Evolutionary conservation across 2,113 vertebrate species (phyloP), one percentile per base, ranked within the genome.

Genomic region (Sterna hirundo): DNA sequence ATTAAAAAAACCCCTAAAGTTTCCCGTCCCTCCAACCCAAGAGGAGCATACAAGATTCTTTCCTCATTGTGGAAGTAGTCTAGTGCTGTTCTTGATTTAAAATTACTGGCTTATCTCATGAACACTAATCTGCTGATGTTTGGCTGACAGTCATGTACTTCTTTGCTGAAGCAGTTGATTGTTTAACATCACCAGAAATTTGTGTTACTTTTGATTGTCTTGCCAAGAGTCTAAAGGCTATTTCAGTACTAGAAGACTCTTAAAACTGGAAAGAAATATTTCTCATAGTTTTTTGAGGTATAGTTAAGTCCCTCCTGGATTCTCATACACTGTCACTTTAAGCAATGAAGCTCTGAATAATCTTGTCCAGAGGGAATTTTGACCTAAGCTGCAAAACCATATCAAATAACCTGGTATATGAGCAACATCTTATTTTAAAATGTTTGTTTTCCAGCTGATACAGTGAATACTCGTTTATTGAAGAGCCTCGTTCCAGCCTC

Each of bases 401-500:
- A 29, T 25, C 27, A 36, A 87, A 51, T 69, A 65, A 69, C 32
- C 19, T 46, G 32, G 3, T 68, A 44, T 10, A 13, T 46, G n/a
- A 80, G 30, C 54, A 79, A 21, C 2, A 7, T 54, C 49, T 90
- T 22, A 75, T 46, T 90, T 77, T 27, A 65, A 54, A 16, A 44
- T 76, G 8, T 94, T 62, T 92, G 25, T 93, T 82, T 96, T 93
- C 65, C 98, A 99, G 99, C 83, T 79, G 97, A 98, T 69, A 82
- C 57, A 71, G 86, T 98, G 72, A 99, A 98, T 86, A 96, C 86
- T 26, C 98, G 98, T 44, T 94, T 99, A 79, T 83, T 99, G 71
- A 99, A 98, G 97, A 99, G 98, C 97, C 96, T 99, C 70, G 92
- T 99, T 94, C 99, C 99, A 92, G 93, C 98, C 47, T 98, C 98